phyloP scores from a whole-genome alignment of 2,888 invertebrate species.

The Lymantria dispar region DNA sequence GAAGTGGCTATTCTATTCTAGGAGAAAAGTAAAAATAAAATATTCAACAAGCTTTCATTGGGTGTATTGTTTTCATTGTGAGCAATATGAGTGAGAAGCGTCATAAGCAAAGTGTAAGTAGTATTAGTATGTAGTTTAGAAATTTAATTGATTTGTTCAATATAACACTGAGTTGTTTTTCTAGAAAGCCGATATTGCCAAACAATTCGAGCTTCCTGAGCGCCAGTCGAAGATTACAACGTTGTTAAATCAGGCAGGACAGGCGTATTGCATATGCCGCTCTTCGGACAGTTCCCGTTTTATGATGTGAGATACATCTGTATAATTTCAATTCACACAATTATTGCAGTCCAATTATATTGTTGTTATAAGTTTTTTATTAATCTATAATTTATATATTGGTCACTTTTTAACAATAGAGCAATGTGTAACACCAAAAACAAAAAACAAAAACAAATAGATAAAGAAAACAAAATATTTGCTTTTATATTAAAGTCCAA shows the following conservation, averaged over 20 bases:
- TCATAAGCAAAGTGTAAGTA: slow-evolving; percentile 70
- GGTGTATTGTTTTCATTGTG: no score
- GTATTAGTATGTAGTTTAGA: background rate
- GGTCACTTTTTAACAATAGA: background rate
- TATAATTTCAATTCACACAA: slow-evolving; percentile 13
- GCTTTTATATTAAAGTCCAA: no score
- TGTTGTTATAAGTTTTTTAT: background rate
- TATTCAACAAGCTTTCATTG: no score
- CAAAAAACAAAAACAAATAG: no score
- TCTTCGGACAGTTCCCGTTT: slow-evolving; percentile 96
- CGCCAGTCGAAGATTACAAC: slow-evolving; percentile 95
- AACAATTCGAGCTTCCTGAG: slow-evolving; percentile 94
- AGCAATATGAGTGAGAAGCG: slow-evolving; percentile 66
- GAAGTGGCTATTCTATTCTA: no score
- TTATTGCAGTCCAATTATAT: background rate
- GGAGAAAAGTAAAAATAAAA: no score
- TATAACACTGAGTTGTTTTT: slow-evolving; percentile 18
- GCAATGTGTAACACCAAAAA: no score
- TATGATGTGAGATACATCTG: slow-evolving; percentile 91
- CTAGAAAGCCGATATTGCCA: slow-evolving; percentile 94
- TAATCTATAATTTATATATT: background rate
- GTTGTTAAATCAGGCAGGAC: slow-evolving; percentile 92
- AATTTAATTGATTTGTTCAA: background rate
- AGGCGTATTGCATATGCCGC: slow-evolving; percentile 97
- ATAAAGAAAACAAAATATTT: no score